Conservation (phyloP, 2,113 vertebrate genomes). For the Misgurnus anguillicaudatus region DNA sequence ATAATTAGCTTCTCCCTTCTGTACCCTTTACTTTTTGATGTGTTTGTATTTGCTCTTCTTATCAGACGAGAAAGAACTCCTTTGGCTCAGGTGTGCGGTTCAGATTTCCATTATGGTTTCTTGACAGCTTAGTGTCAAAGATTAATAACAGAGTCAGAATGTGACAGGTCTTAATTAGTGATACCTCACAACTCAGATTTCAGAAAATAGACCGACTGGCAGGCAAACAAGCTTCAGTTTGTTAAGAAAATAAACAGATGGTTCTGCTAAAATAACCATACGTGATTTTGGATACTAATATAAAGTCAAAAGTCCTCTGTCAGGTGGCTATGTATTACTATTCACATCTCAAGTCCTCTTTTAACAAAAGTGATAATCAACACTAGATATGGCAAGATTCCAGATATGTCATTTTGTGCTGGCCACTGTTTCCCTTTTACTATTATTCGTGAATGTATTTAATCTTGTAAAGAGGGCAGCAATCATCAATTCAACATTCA, state of each 20-base stretch:
- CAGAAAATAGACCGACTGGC: not conserved
- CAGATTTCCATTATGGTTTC: constrained; percentile 27
- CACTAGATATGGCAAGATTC: not conserved
- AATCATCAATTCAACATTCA: constrained; percentile 26
- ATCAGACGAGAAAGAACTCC: not conserved
- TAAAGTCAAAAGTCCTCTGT: not conserved
- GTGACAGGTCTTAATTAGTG: constrained; percentile 39
- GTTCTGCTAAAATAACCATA: not conserved
- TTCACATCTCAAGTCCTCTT: not conserved
- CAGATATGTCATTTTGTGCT: not conserved
- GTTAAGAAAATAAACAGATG: not conserved
- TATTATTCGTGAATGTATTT: constrained; percentile 16
- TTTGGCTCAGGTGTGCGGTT: constrained; percentile 21
- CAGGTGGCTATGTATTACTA: not conserved
- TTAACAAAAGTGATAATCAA: not conserved
- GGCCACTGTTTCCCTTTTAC: not conserved
- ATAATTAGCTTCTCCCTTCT: not conserved
- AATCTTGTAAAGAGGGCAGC: constrained; percentile 24
- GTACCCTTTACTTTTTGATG: not conserved
- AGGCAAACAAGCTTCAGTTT: not conserved
- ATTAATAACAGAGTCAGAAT: constrained; percentile 18
- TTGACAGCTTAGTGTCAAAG: constrained; percentile 1
- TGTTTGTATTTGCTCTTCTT: constrained; percentile 10
- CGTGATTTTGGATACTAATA: no score
- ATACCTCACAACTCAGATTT: constrained; percentile 6